Conservation (phyloP, 1,140 invertebrate genomes). For the Bombus sylvicola region DNA sequence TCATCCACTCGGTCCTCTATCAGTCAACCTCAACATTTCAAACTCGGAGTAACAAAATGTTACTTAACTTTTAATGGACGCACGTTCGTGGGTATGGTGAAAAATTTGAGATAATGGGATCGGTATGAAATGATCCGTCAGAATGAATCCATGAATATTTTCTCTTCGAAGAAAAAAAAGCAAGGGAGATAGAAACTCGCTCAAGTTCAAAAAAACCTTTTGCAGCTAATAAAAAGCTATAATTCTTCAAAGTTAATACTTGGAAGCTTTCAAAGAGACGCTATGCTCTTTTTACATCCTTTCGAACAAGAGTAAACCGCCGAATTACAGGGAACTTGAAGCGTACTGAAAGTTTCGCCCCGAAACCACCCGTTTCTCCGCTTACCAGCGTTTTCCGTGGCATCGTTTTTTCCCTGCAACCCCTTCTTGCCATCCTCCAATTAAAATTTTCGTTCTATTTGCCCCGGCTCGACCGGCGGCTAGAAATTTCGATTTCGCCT, state of each 20-base stretch:
- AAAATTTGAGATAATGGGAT: background rate
- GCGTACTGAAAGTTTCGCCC: background rate
- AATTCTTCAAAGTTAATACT: background rate
- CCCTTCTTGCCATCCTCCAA: constrained; percentile 20
- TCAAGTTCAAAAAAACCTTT: background rate
- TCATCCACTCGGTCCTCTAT: no score
- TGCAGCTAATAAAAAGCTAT: background rate
- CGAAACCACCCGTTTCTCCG: background rate
- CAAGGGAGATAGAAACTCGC: background rate
- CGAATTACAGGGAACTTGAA: constrained; percentile 16
- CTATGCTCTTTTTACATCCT: background rate
- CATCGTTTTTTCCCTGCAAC: background rate
- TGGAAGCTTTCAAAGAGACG: background rate
- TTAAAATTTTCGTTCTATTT: constrained; percentile 46
- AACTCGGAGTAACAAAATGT: background rate
- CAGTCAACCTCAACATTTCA: no score
- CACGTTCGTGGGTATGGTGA: background rate
- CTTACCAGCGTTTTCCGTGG: background rate
- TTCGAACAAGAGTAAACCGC: background rate
- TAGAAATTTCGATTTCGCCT: constrained; percentile 29
- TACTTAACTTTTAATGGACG: background rate
- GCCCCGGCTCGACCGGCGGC: background rate
- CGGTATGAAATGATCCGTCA: background rate
- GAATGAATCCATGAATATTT: background rate
- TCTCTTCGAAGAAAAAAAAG: background rate